Base-by-base conservation (phyloP, 2,113 vertebrate species). In the Choloepus hoffmanni region DNA sequence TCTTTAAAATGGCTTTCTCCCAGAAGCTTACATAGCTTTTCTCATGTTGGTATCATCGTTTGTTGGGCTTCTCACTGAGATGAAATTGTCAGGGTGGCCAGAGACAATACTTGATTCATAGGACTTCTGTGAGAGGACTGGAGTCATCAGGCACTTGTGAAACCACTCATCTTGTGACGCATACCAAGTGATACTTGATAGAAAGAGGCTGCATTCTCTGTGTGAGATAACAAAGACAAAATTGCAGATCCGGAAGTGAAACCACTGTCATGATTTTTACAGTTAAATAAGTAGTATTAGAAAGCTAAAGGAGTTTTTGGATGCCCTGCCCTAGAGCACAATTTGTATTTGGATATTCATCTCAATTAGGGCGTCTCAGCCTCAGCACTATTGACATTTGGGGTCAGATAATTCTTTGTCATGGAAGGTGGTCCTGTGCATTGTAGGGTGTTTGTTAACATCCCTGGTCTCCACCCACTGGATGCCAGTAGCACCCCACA, bases 231-330 rank as follows among this genome's bases (percentile, higher is more conserved):
- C 33, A 58, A 62, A 33, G 63, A 72, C 24, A 62, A 6, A 55
- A 85, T 78, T 58, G 43, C 18, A 33, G n/a, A 36, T 70, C 76
- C 4, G 13, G 43, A 65, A 74, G 18, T 82, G 73, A 93, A 84
- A 60, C 5, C 33, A 53, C 45, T 26, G 5, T n/a, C 23, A 3
- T 78, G 70, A 23, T 83, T 91, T 86, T 24, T 12, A 63, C 14
- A 45, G 55, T 40, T 24, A 12, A 83, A 24, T 53, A 36, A 36
- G 53, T 45, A 77, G 30, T 50, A 28, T 48, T 7, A 45, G 72
- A 65, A 63, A 63, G 73, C 14, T 93, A 62, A 90, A 83, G 63
- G 70, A 18, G 73, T 28, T 85, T 96, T 83, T 90, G 55, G 77
- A 85, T 45, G 9, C 28, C 15, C 26, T 14, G 7, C 23, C 62